These are phyloP conservation scores for Xanthia togata DNA, from an alignment of 2,888 invertebrate species.

Conservation along the genomic window DNA sequence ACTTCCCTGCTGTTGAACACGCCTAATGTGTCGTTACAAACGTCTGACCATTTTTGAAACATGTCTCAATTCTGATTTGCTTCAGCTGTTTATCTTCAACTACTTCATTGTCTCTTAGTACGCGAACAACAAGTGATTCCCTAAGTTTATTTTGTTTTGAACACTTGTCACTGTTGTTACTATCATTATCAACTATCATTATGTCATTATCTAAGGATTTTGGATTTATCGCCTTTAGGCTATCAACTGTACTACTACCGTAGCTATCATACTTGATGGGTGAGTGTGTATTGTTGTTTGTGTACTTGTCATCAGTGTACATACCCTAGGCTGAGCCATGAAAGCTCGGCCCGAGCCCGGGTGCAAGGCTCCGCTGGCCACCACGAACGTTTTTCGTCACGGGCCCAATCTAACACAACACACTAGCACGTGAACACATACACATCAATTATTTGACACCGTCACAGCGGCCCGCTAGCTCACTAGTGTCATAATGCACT, in stretches of 20 bases:
- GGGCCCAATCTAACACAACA: slow-evolving; percentile 88
- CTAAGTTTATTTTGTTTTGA: slow-evolving; percentile 63
- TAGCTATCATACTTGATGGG: slow-evolving; percentile 53
- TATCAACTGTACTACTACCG: slow-evolving; percentile 68
- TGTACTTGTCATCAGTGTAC: slow-evolving; percentile 80
- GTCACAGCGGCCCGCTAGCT: slow-evolving; percentile 90
- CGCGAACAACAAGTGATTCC: slow-evolving; percentile 33
- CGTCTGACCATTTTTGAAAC: slow-evolving; percentile 64
- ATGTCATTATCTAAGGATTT: slow-evolving; percentile 70
- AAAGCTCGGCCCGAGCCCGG: slow-evolving; percentile 94
- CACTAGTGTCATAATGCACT: slow-evolving; percentile 90
- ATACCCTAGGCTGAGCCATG: slow-evolving; percentile 98
- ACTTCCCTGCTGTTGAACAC: slow-evolving; percentile 79
- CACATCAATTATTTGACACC: slow-evolving; percentile 87
- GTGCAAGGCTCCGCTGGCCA: slow-evolving; percentile 90
- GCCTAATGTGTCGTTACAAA: slow-evolving; percentile 74
- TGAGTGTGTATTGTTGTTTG: slow-evolving; percentile 67
- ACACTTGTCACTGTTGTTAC: slow-evolving; percentile 68
- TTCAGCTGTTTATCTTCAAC: slow-evolving; percentile 59
- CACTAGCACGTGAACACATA: slow-evolving; percentile 89
- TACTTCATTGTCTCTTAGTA: slow-evolving; percentile 21
- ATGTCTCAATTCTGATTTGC: slow-evolving; percentile 73
- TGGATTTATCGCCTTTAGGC: slow-evolving; percentile 66
- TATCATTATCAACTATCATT: slow-evolving; percentile 70
- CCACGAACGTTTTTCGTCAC: slow-evolving; percentile 89